A percentile compares a stretch with the other conserved stretches of the same genome.
Evolutionary conservation across 2,797 vertebrate species (phyloP).

Genomic region (Ispidina lecontei): DNA sequence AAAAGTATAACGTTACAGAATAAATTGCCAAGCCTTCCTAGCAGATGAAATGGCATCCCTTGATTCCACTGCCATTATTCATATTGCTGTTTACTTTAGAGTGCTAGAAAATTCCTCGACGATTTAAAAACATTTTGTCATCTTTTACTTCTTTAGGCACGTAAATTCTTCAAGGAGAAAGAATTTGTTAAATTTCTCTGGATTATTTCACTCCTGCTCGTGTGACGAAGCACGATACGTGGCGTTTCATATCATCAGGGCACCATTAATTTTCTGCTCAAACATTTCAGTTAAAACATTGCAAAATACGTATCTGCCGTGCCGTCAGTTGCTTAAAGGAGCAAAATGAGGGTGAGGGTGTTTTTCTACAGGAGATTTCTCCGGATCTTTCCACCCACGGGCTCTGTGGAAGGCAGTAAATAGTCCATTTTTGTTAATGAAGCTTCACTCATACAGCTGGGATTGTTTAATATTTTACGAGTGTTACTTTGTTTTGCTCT

Average conservation of each 20-base stretch:
- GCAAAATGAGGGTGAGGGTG: conserved; percentile 73
- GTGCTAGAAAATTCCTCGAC: neutral
- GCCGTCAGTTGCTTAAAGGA: conserved; percentile 75
- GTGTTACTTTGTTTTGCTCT: conserved; percentile 93
- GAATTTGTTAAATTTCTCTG: conserved; percentile 18
- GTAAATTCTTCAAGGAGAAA: conserved; percentile 32
- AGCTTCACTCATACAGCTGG: conserved; percentile 87
- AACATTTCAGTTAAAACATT: conserved; percentile 21
- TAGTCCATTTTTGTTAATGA: conserved; percentile 89
- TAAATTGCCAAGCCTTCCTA: neutral
- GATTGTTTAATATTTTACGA: conserved; percentile 91
- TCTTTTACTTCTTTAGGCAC: conserved; percentile 32
- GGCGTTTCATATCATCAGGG: conserved; percentile 46
- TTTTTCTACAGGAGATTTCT: conserved; percentile 77
- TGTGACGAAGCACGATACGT: conserved; percentile 16
- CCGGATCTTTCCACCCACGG: conserved; percentile 81
- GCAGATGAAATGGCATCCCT: neutral
- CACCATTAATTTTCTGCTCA: conserved; percentile 68
- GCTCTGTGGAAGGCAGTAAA: conserved; percentile 83
- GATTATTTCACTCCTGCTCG: conserved; percentile 37
- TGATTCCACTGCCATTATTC: conserved; percentile 20
- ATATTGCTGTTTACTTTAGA: conserved; percentile 35
- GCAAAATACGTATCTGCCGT: conserved; percentile 63
- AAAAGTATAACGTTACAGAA: neutral
- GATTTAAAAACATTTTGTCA: conserved; percentile 62